Evolutionary conservation across 1,140 invertebrate species (phyloP).

Genomic region (Calycopis cecrops): DNA sequence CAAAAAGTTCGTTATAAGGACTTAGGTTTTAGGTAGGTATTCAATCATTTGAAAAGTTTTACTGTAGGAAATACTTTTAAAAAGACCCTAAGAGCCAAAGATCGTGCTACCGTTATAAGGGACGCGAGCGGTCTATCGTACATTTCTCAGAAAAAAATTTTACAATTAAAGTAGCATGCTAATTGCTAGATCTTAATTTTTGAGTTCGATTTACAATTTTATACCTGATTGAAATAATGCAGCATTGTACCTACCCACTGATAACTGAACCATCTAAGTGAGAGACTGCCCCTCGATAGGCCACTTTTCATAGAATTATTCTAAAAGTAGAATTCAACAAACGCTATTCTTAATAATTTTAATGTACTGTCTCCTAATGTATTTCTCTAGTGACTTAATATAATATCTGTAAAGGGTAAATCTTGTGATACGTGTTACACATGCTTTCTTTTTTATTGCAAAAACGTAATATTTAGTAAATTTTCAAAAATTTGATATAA

Average conservation of each 20-base stretch:
- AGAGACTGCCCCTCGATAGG: neutral
- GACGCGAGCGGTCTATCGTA: neutral
- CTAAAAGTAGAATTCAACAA: neutral
- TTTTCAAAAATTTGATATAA: neutral
- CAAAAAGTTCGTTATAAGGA: conserved; percentile 73
- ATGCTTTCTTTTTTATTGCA: neutral
- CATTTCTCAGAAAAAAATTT: neutral
- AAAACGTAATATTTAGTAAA: conserved; percentile 5
- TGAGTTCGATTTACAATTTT: conserved; percentile 11
- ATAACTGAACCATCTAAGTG: neutral
- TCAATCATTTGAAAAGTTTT: conserved; percentile 19
- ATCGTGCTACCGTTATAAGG: conserved; percentile 8
- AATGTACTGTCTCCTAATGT: conserved; percentile 4
- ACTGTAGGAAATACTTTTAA: conserved; percentile 9
- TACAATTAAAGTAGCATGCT: conserved; percentile 6
- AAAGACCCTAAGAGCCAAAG: conserved; percentile 1
- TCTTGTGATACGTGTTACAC: conserved; percentile 20
- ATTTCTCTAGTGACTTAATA: conserved; percentile 26
- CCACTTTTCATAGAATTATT: neutral
- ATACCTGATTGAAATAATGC: neutral
- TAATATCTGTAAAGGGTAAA: conserved; percentile 24
- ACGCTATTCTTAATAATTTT: neutral
- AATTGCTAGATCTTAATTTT: conserved; percentile 8
- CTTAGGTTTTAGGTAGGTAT: conserved; percentile 67
- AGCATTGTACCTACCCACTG: neutral